Evolutionary conservation across 2,888 invertebrate genomes (phyloP), one percentile per base, ranked within the genome.

Genomic region (Mellilla xanthometata): DNA sequence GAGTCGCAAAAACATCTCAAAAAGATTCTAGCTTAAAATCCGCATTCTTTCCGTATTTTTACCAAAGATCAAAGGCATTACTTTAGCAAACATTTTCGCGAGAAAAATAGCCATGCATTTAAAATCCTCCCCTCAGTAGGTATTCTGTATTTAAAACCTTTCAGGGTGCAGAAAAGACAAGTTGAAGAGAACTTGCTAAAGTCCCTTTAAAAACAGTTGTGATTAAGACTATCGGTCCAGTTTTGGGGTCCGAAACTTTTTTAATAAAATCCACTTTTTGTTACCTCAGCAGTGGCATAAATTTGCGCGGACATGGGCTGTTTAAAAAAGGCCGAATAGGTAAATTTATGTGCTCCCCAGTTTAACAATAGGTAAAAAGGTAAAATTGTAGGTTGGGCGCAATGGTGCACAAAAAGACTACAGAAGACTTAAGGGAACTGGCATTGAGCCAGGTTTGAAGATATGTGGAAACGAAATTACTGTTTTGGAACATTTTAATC

Each of bases 211-310:
- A n/a, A 42, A 39, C 24, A 30, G 39, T 39, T 30, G 35, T 43
- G 48, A 39, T 39, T 38, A 35, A 48, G 42, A 38, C 48, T 48
- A 42, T 42, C 38, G 23, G 34, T 26, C 10, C 22, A 39, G 34
- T 60, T 60, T 55, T 59, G 60, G 55, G 60, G 43, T 53, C 52
- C 43, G 35, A 52, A 86, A 84, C 71, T 84, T 85, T 86, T 86
- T 84, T 81, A 84, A 84, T 83, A 85, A 84, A 83, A 82, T 65
- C 72, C 51, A 60, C 72, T 69, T 74, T 64, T 66, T 60, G 58
- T 65, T 57, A 54, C 52, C 54, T 56, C 56, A 52, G 44, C 60
- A 15, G 58, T 60, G 57, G 69, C 73, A 82, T 82, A 80, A 82
- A 83, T 84, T 82, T 74, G 56, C 64, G 73, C 72, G 68, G 67